A percentile compares a stretch with the other conserved stretches of the same genome.
phyloP scores from a whole-genome alignment of 2,113 vertebrate genomes.

The Uria aalge region DNA sequence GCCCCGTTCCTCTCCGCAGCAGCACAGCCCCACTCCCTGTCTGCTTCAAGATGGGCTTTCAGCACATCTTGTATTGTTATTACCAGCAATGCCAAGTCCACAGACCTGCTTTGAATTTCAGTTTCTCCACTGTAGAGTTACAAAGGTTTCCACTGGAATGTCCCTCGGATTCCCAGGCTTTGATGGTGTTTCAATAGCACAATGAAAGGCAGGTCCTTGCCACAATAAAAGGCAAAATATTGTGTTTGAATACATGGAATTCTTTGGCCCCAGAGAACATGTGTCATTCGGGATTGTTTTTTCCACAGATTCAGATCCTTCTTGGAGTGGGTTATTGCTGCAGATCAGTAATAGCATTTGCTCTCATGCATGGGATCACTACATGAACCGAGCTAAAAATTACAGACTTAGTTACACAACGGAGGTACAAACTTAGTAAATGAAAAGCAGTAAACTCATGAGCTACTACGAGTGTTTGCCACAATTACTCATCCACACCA shows the following conservation, averaged over 20 bases:
- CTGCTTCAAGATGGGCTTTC: not conserved
- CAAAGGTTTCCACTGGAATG: constrained; percentile 60
- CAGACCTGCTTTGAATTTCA: constrained; percentile 56
- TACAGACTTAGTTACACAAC: not conserved
- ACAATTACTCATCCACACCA: not conserved
- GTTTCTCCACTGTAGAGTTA: constrained; percentile 4
- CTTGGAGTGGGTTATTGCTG: not conserved
- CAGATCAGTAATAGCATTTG: not conserved
- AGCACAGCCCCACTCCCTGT: not conserved
- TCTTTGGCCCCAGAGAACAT: constrained; percentile 20
- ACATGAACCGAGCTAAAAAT: not conserved
- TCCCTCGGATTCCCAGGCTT: constrained; percentile 41
- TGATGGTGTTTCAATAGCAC: constrained; percentile 65
- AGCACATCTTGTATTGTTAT: not conserved
- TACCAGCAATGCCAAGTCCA: constrained; percentile 15
- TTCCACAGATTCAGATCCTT: not conserved
- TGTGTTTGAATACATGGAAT: constrained; percentile 20
- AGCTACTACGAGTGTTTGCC: not conserved
- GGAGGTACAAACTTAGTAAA: not conserved
- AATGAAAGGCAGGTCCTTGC: constrained; percentile 54
- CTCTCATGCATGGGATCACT: not conserved
- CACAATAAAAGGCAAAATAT: constrained; percentile 56
- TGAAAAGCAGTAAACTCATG: not conserved
- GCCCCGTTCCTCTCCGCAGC: not conserved
- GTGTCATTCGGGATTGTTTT: not conserved